These are phyloP conservation scores for Pica pica DNA, from an alignment of 2,113 vertebrate species.

Conservation along the genomic window DNA sequence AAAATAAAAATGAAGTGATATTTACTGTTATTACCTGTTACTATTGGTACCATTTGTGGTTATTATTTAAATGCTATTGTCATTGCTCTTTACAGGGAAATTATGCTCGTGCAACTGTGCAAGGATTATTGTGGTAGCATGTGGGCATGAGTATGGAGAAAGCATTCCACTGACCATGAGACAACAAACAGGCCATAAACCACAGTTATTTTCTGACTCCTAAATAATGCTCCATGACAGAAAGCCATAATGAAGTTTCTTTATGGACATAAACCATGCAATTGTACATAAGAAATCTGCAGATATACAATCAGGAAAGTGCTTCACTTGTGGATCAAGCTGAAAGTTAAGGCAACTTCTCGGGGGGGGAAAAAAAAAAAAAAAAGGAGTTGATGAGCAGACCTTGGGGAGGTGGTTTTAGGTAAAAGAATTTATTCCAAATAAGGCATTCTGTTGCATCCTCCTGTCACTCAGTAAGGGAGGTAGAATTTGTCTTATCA, in stretches of 20 bases:
- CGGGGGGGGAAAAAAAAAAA: fast-evolving
- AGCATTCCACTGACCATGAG: not conserved
- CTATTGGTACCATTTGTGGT: not conserved
- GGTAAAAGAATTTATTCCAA: not conserved
- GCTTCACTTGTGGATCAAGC: not conserved
- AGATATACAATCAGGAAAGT: not conserved
- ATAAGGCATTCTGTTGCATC: not conserved
- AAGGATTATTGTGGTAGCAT: not conserved
- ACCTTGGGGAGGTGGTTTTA: not conserved
- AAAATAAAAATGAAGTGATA: not conserved
- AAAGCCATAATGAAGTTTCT: not conserved
- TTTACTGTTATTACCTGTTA: not conserved
- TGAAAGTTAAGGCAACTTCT: not conserved
- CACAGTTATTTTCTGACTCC: not conserved
- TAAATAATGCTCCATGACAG: not conserved
- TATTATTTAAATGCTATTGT: not conserved
- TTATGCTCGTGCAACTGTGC: fast-evolving
- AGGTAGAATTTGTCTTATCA: not conserved
- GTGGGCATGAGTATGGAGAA: not conserved
- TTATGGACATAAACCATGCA: not conserved
- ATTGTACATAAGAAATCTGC: not conserved
- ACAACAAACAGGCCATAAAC: not conserved
- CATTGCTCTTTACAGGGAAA: not conserved
- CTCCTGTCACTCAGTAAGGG: not conserved
- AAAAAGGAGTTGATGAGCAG: not conserved